phyloP scores from a whole-genome alignment of 2,888 invertebrate species.

The Drosophila acutilabella region DNA sequence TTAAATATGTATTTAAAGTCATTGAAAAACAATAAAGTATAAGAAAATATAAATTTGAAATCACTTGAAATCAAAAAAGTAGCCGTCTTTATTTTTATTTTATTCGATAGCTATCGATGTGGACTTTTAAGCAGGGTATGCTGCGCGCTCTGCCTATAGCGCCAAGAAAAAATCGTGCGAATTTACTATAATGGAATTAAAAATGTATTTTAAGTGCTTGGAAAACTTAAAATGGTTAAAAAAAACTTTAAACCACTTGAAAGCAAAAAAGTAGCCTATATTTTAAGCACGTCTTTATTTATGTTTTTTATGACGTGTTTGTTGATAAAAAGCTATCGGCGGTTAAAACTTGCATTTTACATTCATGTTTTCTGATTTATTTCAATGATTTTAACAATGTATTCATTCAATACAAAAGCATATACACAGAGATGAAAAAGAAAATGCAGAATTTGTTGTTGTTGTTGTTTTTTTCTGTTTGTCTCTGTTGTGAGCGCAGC shows the following conservation, averaged over 20 bases:
- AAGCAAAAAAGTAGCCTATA: not conserved
- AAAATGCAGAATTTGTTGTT: slow-evolving; percentile 14
- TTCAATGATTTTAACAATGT: slow-evolving; percentile 22
- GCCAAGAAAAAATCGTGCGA: no score
- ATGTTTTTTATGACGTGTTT: no score
- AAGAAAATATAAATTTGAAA: no score
- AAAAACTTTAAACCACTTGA: no score
- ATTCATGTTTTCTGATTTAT: slow-evolving; percentile 28
- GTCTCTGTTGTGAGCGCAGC: not conserved
- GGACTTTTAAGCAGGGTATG: not conserved
- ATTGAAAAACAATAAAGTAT: no score
- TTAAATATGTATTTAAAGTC: no score
- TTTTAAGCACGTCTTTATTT: no score
- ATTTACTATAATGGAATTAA: not conserved
- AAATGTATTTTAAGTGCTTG: no score
- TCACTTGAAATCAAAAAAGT: not conserved
- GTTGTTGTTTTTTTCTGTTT: not conserved
- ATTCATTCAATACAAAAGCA: slow-evolving; percentile 30
- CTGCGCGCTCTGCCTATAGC: not conserved
- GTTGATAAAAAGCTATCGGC: no score
- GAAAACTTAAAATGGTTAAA: no score
- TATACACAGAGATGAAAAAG: slow-evolving; percentile 36
- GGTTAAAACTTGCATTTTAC: slow-evolving; percentile 3
- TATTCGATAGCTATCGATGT: not conserved
- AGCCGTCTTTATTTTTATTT: no score